Base-by-base conservation (phyloP, 1,140 invertebrate genomes). In the Brachionus manjavacas region DNA sequence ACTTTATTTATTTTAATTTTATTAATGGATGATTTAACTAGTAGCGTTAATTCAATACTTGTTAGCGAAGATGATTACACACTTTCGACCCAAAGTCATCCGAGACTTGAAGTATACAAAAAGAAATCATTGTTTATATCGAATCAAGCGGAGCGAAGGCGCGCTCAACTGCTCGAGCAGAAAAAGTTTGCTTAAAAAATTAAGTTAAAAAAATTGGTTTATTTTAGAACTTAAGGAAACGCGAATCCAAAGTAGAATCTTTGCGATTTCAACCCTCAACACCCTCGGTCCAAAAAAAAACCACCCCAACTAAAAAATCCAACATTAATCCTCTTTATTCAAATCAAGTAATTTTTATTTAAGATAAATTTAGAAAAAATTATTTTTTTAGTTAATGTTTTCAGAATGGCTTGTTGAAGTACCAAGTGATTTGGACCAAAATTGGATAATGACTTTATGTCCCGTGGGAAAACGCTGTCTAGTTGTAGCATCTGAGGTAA, bases 381-480 rank as follows among this genome's bases (percentile, higher is more conserved):
- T 43, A 14, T 76, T 23, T 9, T 35, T 20, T 72, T 72, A 91
- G 87, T 87, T 94, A 41, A 94, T 94, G 94, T 87, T 94, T 28
- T 97, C 95, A 0, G 96, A 97, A 89, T 98, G 95, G 95, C 90
- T 98, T 87, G 89, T 94, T 1, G 94, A 97, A 86, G 92, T 93
- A 66, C 96, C 96, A 14, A 89, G 91, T 80, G 79, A 81, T 16
- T 81, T 81, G 39, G 31, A 35, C 6, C 60, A 60, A 8, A 81
- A 64, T 72, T 98, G 95, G 95, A 88, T 92, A n/a, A 91, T 95
- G 84, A 92, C 95, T 39, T 91, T 93, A 0, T 95, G 94, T 89
- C 96, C 96, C 41, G 91, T 92, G 86, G 96, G 95, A 31, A 92
- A 92, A 85, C 91, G 96, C 85, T 92, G 91, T 86, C 89, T 97